Evolutionary conservation across 2,888 invertebrate species (phyloP).

Genomic region (Leucophenga maculata): DNA sequence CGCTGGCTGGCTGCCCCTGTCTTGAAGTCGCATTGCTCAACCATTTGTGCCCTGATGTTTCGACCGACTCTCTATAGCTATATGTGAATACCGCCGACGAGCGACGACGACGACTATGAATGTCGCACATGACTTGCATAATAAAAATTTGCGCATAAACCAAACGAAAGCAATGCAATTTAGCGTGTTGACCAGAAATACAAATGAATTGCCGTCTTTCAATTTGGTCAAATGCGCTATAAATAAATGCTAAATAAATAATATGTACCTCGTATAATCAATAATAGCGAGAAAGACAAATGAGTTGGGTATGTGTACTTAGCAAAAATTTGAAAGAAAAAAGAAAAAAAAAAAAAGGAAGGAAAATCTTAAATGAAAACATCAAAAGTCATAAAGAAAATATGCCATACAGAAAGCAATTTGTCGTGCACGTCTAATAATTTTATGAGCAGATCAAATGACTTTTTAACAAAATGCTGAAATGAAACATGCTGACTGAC

Average conservation of each 20-base stretch:
- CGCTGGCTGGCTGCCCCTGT: too few relatives aligned
- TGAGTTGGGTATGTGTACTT: background rate
- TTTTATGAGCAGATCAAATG: slow-evolving; percentile 60
- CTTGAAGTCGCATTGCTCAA: too few relatives aligned
- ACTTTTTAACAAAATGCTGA: slow-evolving; percentile 33
- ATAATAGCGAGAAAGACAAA: slow-evolving; percentile 4
- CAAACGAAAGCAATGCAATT: background rate
- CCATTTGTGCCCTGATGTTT: too few relatives aligned
- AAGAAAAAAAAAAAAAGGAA: background rate
- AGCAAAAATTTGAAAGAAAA: too few relatives aligned
- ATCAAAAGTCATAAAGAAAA: slow-evolving; percentile 15
- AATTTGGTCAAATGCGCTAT: slow-evolving; percentile 15
- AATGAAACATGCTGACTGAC: background rate
- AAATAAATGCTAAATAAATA: slow-evolving; percentile 23
- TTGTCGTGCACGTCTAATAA: slow-evolving; percentile 44
- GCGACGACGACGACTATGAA: too few relatives aligned
- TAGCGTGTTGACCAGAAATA: background rate
- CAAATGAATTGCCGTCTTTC: slow-evolving; percentile 13
- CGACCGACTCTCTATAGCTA: too few relatives aligned
- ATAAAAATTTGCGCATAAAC: background rate
- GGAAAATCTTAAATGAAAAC: background rate
- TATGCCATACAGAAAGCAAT: slow-evolving; percentile 15
- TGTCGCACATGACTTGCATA: slow-evolving; percentile 24
- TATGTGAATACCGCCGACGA: background rate
- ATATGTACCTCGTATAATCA: slow-evolving; percentile 7